A percentile compares a stretch with the other conserved stretches of the same genome.
Conservation (phyloP, 1,140 invertebrate species). For the Ooceraea biroi region DNA sequence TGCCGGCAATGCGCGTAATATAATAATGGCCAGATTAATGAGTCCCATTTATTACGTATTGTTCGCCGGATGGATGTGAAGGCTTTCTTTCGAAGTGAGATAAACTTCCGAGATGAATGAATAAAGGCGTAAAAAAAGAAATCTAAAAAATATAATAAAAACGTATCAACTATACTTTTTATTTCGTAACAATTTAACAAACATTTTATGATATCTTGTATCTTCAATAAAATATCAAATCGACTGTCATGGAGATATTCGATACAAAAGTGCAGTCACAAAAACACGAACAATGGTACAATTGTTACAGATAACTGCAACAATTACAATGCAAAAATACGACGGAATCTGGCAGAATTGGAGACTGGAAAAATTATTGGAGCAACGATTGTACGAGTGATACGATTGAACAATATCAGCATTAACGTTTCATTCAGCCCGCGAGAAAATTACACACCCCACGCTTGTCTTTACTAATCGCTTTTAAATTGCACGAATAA, state of each 20-base stretch:
- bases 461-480: slow-evolving; percentile 2
- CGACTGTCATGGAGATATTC: no score
- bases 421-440: background rate
- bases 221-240: no score
- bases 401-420: background rate
- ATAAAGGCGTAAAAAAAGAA: background rate
- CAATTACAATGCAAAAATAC: no score
- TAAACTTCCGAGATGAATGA: background rate
- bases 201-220: no score
- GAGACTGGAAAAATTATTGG: background rate
- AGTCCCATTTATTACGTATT: slow-evolving; percentile 17
- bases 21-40: background rate
- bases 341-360: background rate
- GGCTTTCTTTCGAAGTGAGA: background rate
- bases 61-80: background rate
- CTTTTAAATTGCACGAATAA: slow-evolving; percentile 29
- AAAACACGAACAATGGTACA: no score
- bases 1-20: slow-evolving; percentile 24
- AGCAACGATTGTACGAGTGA: background rate
- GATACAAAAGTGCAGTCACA: no score
- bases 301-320: background rate
- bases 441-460: background rate
- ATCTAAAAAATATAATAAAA: background rate
- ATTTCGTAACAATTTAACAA: background rate
- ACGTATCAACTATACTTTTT: no score